Percentiles rank a stretch among this genome's conserved stretches.
phyloP scores from a whole-genome alignment of 37 sponge, comb jelly and placozoan genomes.

The Haliclona indistincta region DNA sequence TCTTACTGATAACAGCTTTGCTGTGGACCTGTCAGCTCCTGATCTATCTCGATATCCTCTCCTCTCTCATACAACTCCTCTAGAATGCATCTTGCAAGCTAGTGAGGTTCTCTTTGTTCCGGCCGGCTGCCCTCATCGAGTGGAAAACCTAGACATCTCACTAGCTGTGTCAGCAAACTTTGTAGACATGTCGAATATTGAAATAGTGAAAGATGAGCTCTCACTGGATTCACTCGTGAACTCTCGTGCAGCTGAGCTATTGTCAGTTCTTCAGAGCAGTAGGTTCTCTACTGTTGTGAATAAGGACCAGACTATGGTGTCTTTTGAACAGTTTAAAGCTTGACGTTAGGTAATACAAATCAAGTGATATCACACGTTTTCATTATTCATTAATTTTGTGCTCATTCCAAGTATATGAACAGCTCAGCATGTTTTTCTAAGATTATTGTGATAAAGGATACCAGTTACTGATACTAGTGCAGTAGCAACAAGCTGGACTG shows the following conservation, averaged over 20 bases:
- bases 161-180: constrained; percentile 85
- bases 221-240: constrained; percentile 32
- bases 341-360: too few species aligned
- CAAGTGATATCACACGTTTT: too few species aligned
- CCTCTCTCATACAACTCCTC: constrained; percentile 53
- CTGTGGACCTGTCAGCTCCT: constrained; percentile 23
- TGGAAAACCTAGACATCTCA: constrained; percentile 68
- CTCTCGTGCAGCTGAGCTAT: constrained; percentile 41
- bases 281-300: not conserved
- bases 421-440: too few species aligned
- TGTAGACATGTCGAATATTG: constrained; percentile 63
- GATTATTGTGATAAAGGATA: too few species aligned
- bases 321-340: too few species aligned
- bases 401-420: too few species aligned
- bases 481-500: too few species aligned
- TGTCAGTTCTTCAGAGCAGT: constrained; percentile 25
- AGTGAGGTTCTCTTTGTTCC: constrained; percentile 85
- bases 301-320: too few species aligned
- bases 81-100: constrained; percentile 61
- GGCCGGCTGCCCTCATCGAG: constrained; percentile 73
- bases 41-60: constrained; percentile 45
- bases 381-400: too few species aligned
- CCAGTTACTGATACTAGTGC: too few species aligned
- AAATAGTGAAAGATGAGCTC: constrained; percentile 50
- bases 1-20: constrained; percentile 31